Evolutionary conservation across 2,113 vertebrate species (phyloP), one percentile per base, ranked within the genome.

Genomic region (Patagioenas fasciata): DNA sequence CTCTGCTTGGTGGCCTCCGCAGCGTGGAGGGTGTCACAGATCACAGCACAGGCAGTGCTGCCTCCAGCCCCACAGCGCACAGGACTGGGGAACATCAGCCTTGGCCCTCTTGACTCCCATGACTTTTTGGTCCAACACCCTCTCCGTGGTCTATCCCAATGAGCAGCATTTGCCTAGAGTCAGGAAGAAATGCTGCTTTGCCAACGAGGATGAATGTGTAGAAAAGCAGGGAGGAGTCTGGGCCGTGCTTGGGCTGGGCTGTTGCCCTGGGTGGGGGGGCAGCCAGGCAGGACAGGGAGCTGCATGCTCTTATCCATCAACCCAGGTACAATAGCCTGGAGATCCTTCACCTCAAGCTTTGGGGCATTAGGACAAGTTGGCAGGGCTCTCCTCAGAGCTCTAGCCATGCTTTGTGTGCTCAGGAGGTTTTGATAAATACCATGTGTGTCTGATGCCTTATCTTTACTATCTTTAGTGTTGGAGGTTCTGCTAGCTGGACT

Each of bases 401-500:
- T 48, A 17, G 31, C 44, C 9, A 4, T 23, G 25, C 40, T 83
- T 6, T 26, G 13, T 40, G 67, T 47, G 69, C 56, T 95, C 65
- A 32, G 57, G 19, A 89, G 25, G 16, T 80, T 34, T 57, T 12
- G 36, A 47, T 42, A 38, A 86, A 47, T 11, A 14, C 64, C 4
- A 0, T 4, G 34, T 38, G 65, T 73, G 28, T 51, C 80, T 0
- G 0, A 25, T 74, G 91, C 84, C 80, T 80, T 88, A 48, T 29
- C 11, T 0, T 8, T 51, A 6, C 83, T 66, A 42, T 29, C 11
- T 0, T 8, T 51, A 6, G 80, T 62, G 18, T 17, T 5, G 9
- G 38, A 89, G 64, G 36, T 50, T 78, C 80, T 88, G 28, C 67
- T 29, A 23, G 31, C 82, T 90, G 40, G 3, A 6, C 21, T 51